Evolutionary conservation across 2,797 vertebrate genomes (phyloP).

Genomic region (Alca torda): DNA sequence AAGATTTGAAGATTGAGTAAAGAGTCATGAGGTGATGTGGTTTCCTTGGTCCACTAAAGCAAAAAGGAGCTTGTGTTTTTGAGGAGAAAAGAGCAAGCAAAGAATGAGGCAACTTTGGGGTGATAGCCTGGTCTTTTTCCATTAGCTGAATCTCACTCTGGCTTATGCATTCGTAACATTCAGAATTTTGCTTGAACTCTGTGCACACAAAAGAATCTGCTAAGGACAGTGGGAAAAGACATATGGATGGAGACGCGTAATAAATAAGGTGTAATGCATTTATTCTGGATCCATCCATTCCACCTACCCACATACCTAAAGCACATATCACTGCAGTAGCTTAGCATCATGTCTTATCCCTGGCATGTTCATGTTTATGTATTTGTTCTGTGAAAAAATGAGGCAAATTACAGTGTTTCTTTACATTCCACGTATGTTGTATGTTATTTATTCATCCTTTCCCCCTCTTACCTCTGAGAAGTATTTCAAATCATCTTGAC

Average conservation of each 20-base stretch:
- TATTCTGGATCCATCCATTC: conserved; percentile 7
- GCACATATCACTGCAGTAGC: conserved; percentile 23
- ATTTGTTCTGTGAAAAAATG: conserved; percentile 29
- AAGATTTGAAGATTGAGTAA: background rate
- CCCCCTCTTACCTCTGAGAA: conserved; percentile 24
- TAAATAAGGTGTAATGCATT: background rate
- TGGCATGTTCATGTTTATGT: conserved; percentile 48
- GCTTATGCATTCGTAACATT: background rate
- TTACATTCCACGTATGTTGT: conserved; percentile 23
- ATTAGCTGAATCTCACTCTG: background rate
- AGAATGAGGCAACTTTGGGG: background rate
- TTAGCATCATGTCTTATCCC: conserved; percentile 16
- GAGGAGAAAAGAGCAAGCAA: background rate
- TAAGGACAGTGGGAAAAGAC: background rate
- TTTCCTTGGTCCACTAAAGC: background rate
- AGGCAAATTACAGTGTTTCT: conserved; percentile 7
- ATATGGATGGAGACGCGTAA: background rate
- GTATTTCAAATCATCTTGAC: conserved; percentile 52
- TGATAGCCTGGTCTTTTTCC: background rate
- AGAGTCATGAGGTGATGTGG: background rate
- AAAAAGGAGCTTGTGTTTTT: background rate
- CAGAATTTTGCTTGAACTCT: background rate
- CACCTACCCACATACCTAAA: background rate
- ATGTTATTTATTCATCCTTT: conserved; percentile 53
- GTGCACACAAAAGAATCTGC: background rate